phyloP scores from a whole-genome alignment of 2,797 vertebrate species.

The Protosalanx chinensis region DNA sequence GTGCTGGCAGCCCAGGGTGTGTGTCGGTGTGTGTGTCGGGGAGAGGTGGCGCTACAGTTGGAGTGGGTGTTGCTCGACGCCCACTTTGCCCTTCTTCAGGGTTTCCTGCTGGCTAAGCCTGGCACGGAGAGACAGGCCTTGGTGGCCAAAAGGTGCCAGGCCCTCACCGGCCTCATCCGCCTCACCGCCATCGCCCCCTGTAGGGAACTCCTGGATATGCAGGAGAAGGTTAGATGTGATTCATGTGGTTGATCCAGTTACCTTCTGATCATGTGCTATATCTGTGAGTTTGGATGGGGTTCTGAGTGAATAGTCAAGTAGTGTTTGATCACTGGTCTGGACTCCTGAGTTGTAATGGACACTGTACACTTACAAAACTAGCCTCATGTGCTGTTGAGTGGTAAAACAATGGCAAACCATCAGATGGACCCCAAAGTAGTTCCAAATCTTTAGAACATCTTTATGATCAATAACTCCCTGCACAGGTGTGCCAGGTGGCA shows the following conservation, averaged over 20 bases:
- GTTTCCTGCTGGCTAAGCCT: constrained; percentile 42
- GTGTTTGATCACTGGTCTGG: too few species aligned
- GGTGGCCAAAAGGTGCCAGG: constrained; percentile 58
- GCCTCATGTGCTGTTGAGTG: too few species aligned
- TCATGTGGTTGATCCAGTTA: not conserved
- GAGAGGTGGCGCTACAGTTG: constrained; percentile 64
- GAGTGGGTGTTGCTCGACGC: constrained; percentile 67
- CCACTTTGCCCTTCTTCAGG: constrained; percentile 67
- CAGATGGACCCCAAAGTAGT: too few species aligned
- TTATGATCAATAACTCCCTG: not conserved
- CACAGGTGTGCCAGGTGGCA: constrained; percentile 63
- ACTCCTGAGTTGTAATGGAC: too few species aligned
- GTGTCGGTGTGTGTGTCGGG: constrained; percentile 64
- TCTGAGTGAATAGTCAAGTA: not conserved
- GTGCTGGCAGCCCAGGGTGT: constrained; percentile 63
- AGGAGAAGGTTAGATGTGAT: constrained; percentile 53
- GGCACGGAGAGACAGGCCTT: constrained; percentile 38
- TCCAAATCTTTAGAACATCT: too few species aligned
- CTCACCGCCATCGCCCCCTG: constrained; percentile 56
- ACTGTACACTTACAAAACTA: too few species aligned
- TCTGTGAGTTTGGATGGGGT: not conserved
- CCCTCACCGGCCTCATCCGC: constrained; percentile 46
- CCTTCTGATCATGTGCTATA: not conserved
- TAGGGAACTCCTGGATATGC: constrained; percentile 58
- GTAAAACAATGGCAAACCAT: too few species aligned